A percentile compares a stretch with the other conserved stretches of the same genome.
These are phyloP conservation scores for Bradysia coprophila DNA, from an alignment of 1,140 invertebrate genomes.

Conservation along the genomic window DNA sequence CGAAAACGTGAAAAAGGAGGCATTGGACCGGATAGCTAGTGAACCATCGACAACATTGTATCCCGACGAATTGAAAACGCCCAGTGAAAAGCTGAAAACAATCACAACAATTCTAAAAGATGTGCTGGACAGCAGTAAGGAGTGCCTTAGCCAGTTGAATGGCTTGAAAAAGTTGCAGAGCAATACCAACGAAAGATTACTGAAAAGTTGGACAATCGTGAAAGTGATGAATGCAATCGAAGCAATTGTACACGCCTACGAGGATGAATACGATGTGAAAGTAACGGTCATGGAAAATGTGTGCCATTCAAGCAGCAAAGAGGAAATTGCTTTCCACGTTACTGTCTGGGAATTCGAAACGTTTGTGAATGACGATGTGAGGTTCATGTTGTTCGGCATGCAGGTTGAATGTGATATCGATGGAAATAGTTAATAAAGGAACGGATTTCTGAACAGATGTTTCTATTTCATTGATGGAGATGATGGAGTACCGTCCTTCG, in stretches of 20 bases:
- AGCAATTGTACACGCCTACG: constrained; percentile 10
- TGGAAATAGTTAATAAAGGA: too few relatives aligned
- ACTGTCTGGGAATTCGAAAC: constrained; percentile 17
- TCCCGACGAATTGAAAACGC: constrained; percentile 9
- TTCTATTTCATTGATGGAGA: too few relatives aligned
- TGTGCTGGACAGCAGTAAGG: constrained; percentile 11
- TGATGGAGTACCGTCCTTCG: too few relatives aligned
- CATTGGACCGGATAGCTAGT: constrained; percentile 6
- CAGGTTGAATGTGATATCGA: too few relatives aligned
- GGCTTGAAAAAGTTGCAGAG: too few relatives aligned
- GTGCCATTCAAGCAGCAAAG: background rate
- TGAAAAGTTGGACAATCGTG: too few relatives aligned
- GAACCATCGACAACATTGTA: constrained; percentile 5
- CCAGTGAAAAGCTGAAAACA: constrained; percentile 13
- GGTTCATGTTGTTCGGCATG: too few relatives aligned
- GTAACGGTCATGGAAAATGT: constrained; percentile 7
- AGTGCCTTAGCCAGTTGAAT: too few relatives aligned
- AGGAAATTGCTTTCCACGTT: constrained; percentile 10
- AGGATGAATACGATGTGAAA: constrained; percentile 11
- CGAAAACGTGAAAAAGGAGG: constrained; percentile 13
- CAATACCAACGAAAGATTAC: too few relatives aligned
- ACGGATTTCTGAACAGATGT: too few relatives aligned
- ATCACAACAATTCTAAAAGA: constrained; percentile 16
- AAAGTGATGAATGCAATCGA: constrained; percentile 11
- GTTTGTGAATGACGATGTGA: constrained; percentile 12